Percentiles rank a stretch among this genome's conserved stretches.
Conservation (phyloP, 2,888 invertebrate species). For the Drosophila anomalipes region DNA sequence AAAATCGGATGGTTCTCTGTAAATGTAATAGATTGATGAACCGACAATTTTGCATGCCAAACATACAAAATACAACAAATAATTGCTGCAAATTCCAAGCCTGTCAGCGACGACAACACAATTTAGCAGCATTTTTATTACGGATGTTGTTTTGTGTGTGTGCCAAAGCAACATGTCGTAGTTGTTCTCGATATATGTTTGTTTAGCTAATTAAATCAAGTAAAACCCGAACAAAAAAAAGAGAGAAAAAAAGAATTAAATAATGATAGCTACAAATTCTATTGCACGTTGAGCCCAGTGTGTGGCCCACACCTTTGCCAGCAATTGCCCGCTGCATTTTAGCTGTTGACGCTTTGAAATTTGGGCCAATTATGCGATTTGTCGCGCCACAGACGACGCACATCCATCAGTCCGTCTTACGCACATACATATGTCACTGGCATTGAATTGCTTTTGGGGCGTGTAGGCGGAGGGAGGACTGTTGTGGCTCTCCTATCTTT, state of each 20-base stretch:
- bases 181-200: slow-evolving; percentile 33
- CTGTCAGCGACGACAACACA: slow-evolving; percentile 68
- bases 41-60: slow-evolving; percentile 13
- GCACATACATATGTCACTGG: slow-evolving; percentile 62
- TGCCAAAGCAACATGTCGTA: slow-evolving; percentile 68
- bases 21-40: slow-evolving; percentile 13
- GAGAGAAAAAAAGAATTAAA: not conserved
- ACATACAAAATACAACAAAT: slow-evolving; percentile 30
- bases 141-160: slow-evolving; percentile 29
- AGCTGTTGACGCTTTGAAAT: slow-evolving; percentile 61
- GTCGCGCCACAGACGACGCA: slow-evolving; percentile 66
- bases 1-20: slow-evolving; percentile 5
- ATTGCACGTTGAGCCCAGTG: slow-evolving; percentile 13
- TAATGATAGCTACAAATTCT: slow-evolving; percentile 21
- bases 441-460: slow-evolving; percentile 63
- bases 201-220: slow-evolving; percentile 74
- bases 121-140: slow-evolving; percentile 46
- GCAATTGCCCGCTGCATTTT: slow-evolving; percentile 13
- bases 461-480: not conserved
- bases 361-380: slow-evolving; percentile 82
- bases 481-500: slow-evolving; percentile 38
- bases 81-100: slow-evolving; percentile 65
- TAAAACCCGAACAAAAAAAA: slow-evolving; percentile 22
- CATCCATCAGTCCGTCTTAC: slow-evolving; percentile 67
- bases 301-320: slow-evolving; percentile 14